Evolutionary conservation across 2,113 vertebrate species (phyloP).

Genomic region (Telmatochromis brichardi): DNA sequence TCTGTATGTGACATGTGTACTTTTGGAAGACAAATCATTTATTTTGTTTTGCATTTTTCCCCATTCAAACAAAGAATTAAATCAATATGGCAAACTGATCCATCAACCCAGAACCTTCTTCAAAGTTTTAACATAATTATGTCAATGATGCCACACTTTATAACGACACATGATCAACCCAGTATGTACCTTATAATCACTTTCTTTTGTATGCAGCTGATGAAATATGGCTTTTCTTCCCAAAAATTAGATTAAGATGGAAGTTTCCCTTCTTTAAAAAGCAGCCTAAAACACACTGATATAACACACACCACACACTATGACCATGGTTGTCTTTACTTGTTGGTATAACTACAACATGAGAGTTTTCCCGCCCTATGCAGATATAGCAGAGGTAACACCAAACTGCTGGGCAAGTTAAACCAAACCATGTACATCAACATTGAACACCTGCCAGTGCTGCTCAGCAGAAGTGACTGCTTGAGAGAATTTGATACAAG

Average conservation of each 20-base stretch:
- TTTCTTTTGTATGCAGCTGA: neutral
- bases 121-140: neutral
- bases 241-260: neutral
- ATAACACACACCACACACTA: neutral
- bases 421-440: accelerated
- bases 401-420: neutral
- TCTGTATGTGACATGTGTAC: neutral
- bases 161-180: neutral
- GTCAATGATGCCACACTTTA: neutral
- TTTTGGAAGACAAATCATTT: neutral
- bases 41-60: neutral
- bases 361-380: neutral
- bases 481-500: neutral
- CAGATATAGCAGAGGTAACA: constrained; percentile 7
- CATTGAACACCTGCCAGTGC: neutral
- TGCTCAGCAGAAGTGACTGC: neutral
- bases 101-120: neutral
- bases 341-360: neutral
- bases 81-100: neutral
- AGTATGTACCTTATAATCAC: neutral
- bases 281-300: neutral
- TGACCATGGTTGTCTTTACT: accelerated
- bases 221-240: neutral
- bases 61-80: neutral
- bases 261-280: neutral